These are phyloP conservation scores for Zaprionus bogoriensis DNA, from an alignment of 2,888 invertebrate species.

Conservation along the genomic window DNA sequence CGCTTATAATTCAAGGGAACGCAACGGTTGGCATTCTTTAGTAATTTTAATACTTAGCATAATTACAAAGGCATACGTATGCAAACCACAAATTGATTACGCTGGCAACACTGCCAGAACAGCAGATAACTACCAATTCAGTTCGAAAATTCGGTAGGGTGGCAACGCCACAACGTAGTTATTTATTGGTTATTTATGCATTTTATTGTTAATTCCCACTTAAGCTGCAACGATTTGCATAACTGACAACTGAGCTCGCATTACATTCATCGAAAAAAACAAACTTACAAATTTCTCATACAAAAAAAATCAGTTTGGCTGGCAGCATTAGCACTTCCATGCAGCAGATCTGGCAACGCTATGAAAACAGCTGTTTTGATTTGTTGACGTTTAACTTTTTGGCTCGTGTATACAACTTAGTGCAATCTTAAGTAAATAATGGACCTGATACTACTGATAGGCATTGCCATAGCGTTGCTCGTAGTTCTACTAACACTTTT, in stretches of 20 bases:
- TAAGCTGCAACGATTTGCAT: no score
- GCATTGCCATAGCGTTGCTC: conserved; percentile 82
- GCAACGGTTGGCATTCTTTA: no score
- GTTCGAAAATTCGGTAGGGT: no score
- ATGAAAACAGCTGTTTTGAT: conserved; percentile 42
- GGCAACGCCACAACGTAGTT: no score
- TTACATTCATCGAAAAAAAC: no score
- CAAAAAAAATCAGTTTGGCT: no score
- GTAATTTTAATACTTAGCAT: no score
- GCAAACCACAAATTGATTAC: background rate
- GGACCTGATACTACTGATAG: conserved; percentile 83
- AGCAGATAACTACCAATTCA: background rate
- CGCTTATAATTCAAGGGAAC: no score
- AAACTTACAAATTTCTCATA: no score
- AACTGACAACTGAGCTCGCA: no score
- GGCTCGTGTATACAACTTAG: conserved; percentile 14
- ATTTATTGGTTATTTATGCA: no score
- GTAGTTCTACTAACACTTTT: conserved; percentile 81
- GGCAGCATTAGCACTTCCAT: background rate
- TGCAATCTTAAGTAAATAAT: conserved; percentile 66
- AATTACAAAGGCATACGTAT: background rate
- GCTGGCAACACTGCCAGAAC: background rate
- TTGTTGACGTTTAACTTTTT: conserved; percentile 77
- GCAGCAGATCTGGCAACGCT: conserved; percentile 33
- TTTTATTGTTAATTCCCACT: no score